Evolutionary conservation across 2,888 invertebrate species (phyloP).

Genomic region (Argyra leucocephala): DNA sequence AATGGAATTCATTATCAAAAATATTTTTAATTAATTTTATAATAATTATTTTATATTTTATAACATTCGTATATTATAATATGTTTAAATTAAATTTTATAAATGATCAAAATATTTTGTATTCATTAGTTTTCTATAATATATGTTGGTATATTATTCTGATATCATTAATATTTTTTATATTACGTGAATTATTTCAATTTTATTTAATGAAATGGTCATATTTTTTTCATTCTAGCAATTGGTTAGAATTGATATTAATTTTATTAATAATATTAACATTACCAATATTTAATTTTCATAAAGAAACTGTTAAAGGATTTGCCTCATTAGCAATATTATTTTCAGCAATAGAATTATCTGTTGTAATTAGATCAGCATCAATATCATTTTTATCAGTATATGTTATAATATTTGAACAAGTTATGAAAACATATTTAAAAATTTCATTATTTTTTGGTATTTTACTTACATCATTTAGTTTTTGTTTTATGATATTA

Average conservation of each 20-base stretch:
- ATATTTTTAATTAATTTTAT: constrained; percentile 3
- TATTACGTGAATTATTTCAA: constrained; percentile 6
- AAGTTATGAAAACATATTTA: background rate
- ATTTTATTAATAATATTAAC: constrained; percentile 4
- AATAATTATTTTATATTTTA: background rate
- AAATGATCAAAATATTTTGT: background rate
- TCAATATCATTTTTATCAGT: constrained; percentile 1
- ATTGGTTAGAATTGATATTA: background rate
- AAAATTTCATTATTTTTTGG: constrained; percentile 1
- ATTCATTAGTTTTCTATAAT: background rate
- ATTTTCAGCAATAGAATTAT: constrained; percentile 3
- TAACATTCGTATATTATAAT: background rate
- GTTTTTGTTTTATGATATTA: constrained; percentile 6
- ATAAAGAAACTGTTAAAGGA: background rate
- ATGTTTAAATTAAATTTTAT: constrained; percentile 3
- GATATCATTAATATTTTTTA: background rate
- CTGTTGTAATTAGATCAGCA: background rate
- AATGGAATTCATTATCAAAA: constrained; percentile 6
- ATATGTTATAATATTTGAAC: background rate
- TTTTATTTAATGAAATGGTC: constrained; percentile 6
- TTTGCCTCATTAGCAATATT: constrained; percentile 2
- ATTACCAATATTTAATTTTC: background rate
- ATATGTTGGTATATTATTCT: background rate
- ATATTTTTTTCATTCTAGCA: background rate
- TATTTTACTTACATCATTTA: background rate